phyloP scores from a whole-genome alignment of 2,113 vertebrate genomes.

The Apodemus speciosus region DNA sequence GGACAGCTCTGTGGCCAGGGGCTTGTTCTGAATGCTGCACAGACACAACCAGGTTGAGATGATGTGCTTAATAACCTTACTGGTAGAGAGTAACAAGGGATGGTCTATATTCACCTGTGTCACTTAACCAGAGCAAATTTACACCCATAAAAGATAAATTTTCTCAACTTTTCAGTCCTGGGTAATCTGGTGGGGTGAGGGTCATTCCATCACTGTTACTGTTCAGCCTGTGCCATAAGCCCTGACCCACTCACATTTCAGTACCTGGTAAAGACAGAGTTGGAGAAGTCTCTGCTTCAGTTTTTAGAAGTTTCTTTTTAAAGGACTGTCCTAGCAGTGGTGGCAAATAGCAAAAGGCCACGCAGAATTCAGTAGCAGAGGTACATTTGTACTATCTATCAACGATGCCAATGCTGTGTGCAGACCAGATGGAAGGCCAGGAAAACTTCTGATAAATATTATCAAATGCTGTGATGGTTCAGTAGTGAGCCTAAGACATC shows the following conservation, averaged over 20 bases:
- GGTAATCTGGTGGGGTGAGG: neutral
- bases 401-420: constrained; percentile 39
- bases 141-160: constrained; percentile 39
- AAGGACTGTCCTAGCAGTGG: neutral
- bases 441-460: constrained; percentile 31
- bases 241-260: neutral
- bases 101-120: neutral
- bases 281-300: constrained; percentile 27
- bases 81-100: neutral
- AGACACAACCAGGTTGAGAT: neutral
- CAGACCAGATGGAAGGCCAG: constrained; percentile 25
- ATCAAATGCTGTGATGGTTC: constrained; percentile 34
- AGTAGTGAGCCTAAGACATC: neutral
- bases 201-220: neutral
- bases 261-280: neutral
- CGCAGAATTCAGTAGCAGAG: neutral
- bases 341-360: neutral
- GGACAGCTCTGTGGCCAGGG: neutral
- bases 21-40: neutral
- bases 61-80: neutral
- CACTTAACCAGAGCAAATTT: neutral
- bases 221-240: neutral
- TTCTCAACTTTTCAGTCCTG: neutral
- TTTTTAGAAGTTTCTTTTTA: constrained; percentile 50
- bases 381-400: neutral